Evolutionary conservation across 1,140 invertebrate genomes (phyloP), one percentile per base, ranked within the genome.

Genomic region (Tetramorium parvispinum): DNA sequence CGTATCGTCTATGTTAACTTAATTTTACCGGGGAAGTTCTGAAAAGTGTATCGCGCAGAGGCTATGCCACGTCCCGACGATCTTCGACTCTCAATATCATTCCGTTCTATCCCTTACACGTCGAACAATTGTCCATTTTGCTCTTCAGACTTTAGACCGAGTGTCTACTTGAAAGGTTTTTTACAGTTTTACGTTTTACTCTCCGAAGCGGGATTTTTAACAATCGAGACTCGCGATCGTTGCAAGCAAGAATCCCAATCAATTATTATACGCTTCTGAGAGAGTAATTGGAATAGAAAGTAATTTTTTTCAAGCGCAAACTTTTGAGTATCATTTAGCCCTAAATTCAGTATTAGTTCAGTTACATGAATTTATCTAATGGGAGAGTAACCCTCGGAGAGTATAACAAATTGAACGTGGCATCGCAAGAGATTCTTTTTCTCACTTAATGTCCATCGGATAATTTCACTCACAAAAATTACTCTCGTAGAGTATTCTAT

Each of bases 101-200:
- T 75, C n/a, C 46, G n/a, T 49, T 66, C 18, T 7, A 32, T 73
- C 27, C 53, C n/a, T 57, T 27, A 21, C 32, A 32, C 21, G 6
- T 68, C 37, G 37, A 57, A 57, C 65, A 71, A 57, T 18, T 59
- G 37, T 57, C 51, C 24, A 40, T 40, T 55, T 27, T 51, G 51
- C 37, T 59, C 13, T 27, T 82, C n/a, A n/a, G 21, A 82, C 16
- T 82, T 82, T 82, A 73, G 79, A 83, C 79, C 68, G 79, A 59
- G 68, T 49, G 40, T 75, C 24, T 55, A 43, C n/a, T 83, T 61
- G 16, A 57, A n/a, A 37, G 40, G 3, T 32, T 32, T 32, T 32
- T 32, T 32, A 32, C 32, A 32, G 3, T 32, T 32, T 32, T 32
- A 32, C 32, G 32, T 46, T 59, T 82, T 75, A 61, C 55, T 61